phyloP scores from a whole-genome alignment of 2,113 vertebrate species.

The Aplodontia rufa region DNA sequence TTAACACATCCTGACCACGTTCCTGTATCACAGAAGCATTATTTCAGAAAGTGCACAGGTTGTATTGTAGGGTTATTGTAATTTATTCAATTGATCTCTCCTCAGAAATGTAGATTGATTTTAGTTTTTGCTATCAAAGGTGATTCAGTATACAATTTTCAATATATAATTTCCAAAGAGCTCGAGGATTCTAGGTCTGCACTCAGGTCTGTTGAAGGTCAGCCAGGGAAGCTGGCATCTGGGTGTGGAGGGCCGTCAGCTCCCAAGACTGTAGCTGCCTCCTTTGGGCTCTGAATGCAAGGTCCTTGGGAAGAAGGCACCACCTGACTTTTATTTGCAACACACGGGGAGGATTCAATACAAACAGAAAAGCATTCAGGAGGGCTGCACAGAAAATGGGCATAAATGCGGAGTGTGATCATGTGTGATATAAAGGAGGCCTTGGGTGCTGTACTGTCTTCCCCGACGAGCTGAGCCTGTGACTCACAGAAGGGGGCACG shows the following conservation, averaged over 20 bases:
- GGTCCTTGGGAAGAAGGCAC: neutral
- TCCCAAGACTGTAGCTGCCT: accelerated
- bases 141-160: neutral
- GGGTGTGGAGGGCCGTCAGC: accelerated
- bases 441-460: accelerated
- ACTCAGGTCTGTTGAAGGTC: neutral
- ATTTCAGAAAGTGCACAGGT: neutral
- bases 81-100: slow-evolving; percentile 3
- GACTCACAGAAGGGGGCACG: neutral
- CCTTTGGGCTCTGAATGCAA: neutral
- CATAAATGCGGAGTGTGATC: neutral
- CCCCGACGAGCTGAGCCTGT: neutral
- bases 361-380: neutral
- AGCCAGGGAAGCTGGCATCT: neutral
- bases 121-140: neutral
- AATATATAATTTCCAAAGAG: neutral
- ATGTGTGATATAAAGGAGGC: accelerated
- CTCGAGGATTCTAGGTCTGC: neutral
- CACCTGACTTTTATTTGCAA: neutral
- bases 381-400: neutral
- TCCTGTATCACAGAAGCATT: neutral
- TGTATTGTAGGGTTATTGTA: neutral
- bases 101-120: slow-evolving; percentile 21
- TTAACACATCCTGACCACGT: neutral
- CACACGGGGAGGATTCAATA: neutral